phyloP scores from a whole-genome alignment of 1,140 invertebrate species.

The Tetramorium parvispinum region DNA sequence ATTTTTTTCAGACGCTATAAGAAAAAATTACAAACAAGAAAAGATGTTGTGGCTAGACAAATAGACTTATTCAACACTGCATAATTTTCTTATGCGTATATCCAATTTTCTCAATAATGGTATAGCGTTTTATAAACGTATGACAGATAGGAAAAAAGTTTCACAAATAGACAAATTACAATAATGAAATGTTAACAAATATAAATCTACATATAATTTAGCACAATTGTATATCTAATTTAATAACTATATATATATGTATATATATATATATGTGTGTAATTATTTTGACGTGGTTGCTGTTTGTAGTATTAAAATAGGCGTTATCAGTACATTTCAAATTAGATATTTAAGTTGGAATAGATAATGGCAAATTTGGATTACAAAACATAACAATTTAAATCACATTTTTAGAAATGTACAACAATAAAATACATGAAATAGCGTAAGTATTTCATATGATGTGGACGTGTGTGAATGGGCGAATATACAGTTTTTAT shows the following conservation, averaged over 20 bases:
- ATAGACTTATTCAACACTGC: constrained; percentile 31
- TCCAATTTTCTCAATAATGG: constrained; percentile 49
- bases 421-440: constrained; percentile 60
- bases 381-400: constrained; percentile 54
- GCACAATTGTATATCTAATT: constrained; percentile 67
- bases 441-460: constrained; percentile 28
- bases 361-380: constrained; percentile 14
- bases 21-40: neutral
- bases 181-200: constrained; percentile 50
- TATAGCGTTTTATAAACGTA: constrained; percentile 26
- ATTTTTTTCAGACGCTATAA: neutral
- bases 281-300: constrained; percentile 41
- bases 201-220: constrained; percentile 37
- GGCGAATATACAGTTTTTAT: constrained; percentile 76
- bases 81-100: constrained; percentile 46
- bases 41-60: constrained; percentile 10
- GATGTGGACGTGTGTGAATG: neutral
- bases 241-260: constrained; percentile 34
- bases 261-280: neutral
- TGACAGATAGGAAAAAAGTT: constrained; percentile 41
- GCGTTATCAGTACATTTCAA: constrained; percentile 40
- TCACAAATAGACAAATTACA: constrained; percentile 57
- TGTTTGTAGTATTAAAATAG: constrained; percentile 33
- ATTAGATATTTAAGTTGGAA: constrained; percentile 45
- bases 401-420: constrained; percentile 50